Conservation (phyloP, 2,888 invertebrate species). For the Lordiphosa fenestrarum region DNA sequence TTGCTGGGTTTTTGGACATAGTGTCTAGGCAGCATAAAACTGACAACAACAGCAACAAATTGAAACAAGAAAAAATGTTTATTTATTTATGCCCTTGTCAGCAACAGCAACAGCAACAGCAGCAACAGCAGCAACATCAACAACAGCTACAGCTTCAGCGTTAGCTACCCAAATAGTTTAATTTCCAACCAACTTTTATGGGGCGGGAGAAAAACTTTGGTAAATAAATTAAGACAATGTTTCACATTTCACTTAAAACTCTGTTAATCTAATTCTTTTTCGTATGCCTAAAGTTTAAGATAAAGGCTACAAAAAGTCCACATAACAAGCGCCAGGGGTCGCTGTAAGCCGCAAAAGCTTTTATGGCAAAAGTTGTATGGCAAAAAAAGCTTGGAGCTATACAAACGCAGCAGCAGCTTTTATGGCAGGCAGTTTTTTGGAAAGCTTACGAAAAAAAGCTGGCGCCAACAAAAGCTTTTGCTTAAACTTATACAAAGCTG, state of each 20-base stretch:
- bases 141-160: slow-evolving; percentile 38
- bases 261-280: slow-evolving; percentile 37
- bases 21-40: slow-evolving; percentile 54
- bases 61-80: slow-evolving; percentile 7
- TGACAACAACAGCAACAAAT: slow-evolving; percentile 57
- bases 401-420: too few species aligned
- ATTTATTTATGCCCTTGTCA: slow-evolving; percentile 33
- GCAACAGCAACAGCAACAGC: slow-evolving; percentile 11
- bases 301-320: too few species aligned
- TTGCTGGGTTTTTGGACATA: slow-evolving; percentile 2
- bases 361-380: too few species aligned
- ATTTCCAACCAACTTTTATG: slow-evolving; percentile 14
- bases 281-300: slow-evolving; percentile 21
- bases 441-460: too few species aligned
- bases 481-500: too few species aligned
- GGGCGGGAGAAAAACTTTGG: slow-evolving; percentile 1
- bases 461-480: too few species aligned
- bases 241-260: slow-evolving; percentile 46
- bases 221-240: slow-evolving; percentile 31
- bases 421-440: too few species aligned
- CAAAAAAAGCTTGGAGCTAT: too few species aligned
- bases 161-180: slow-evolving; percentile 20
- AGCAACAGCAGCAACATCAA: slow-evolving; percentile 2
- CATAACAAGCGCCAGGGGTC: too few species aligned
- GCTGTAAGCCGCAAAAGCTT: too few species aligned